A percentile compares a stretch with the other conserved stretches of the same genome.
phyloP scores from a whole-genome alignment of 2,888 invertebrate species.

The Deilephila porcellus region DNA sequence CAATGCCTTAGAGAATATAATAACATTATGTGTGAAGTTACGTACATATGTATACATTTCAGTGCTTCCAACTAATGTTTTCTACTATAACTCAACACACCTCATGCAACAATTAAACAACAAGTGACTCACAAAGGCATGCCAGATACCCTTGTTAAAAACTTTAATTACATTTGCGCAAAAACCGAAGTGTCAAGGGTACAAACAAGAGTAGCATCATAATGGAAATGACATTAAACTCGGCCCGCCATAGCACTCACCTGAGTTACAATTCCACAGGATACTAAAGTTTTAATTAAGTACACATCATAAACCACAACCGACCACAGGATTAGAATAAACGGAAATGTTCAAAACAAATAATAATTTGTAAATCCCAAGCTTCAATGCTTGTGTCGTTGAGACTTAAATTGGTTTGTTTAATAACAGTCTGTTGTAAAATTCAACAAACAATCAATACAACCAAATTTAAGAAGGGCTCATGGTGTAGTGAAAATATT shows the following conservation, averaged over 20 bases:
- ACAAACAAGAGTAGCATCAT: background rate
- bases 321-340: constrained; percentile 42
- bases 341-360: background rate
- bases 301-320: constrained; percentile 57
- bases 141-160: constrained; percentile 36
- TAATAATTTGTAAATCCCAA: background rate
- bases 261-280: constrained; percentile 31
- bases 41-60: too few species aligned
- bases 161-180: constrained; percentile 12
- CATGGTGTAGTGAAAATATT: too few species aligned
- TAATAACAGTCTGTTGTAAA: too few species aligned
- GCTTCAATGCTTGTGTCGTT: background rate
- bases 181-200: background rate
- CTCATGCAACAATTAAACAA: background rate
- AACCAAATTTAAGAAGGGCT: too few species aligned
- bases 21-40: too few species aligned
- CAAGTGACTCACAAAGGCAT: constrained; percentile 30
- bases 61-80: too few species aligned
- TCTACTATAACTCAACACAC: background rate
- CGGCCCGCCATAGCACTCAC: constrained; percentile 14
- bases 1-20: too few species aligned
- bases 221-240: constrained; percentile 13
- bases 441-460: too few species aligned
- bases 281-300: constrained; percentile 59
- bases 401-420: background rate